Evolutionary conservation across 2,797 vertebrate species (phyloP).

Genomic region (Taeniopygia guttata): DNA sequence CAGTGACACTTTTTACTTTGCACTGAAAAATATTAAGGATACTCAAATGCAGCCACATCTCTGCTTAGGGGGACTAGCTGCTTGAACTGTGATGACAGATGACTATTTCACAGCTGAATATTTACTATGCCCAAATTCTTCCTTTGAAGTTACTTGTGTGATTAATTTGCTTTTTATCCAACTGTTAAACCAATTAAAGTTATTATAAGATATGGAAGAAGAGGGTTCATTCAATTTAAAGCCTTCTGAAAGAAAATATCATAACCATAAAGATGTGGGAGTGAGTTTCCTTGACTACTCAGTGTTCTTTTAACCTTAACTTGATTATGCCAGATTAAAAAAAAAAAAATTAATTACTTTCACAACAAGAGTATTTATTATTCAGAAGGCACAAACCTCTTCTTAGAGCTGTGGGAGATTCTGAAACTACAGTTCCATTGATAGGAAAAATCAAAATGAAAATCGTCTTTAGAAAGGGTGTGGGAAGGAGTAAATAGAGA

Average conservation of each 20-base stretch:
- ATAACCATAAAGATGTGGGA: background rate
- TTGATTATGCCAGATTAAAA: background rate
- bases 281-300: constrained; percentile 19
- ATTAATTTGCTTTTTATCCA: constrained; percentile 31
- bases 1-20: background rate
- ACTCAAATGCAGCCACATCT: background rate
- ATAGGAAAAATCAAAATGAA: background rate
- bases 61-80: background rate
- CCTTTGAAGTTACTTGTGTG: background rate
- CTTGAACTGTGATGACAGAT: background rate
- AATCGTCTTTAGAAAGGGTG: background rate
- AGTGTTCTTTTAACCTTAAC: background rate
- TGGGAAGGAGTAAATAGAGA: background rate
- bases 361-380: background rate
- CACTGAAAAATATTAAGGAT: background rate
- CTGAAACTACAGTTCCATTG: background rate
- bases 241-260: constrained; percentile 7
- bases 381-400: background rate
- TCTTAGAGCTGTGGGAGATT: background rate
- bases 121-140: background rate
- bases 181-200: constrained; percentile 39
- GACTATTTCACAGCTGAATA: background rate
- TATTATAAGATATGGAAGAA: constrained; percentile 5
- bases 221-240: background rate
- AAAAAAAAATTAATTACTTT: background rate